Evolutionary conservation across 2,888 invertebrate genomes (phyloP), one percentile per base, ranked within the genome.

Genomic region (Diarsia rubi): DNA sequence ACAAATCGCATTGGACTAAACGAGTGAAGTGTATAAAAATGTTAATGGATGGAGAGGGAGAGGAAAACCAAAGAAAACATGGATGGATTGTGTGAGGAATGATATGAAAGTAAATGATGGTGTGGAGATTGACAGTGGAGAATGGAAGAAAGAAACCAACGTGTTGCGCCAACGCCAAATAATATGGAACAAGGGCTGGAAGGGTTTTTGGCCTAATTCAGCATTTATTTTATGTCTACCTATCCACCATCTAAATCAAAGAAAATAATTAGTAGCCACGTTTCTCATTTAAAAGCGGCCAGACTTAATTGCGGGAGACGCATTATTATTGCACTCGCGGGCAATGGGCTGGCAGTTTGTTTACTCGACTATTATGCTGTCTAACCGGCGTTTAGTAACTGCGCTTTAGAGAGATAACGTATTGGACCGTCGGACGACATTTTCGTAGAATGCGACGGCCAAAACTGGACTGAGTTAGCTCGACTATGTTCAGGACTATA

Each of bases 341-440:
- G 82, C 84, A 82, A 69, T 84, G 75, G 84, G 67, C 76, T 70
- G 81, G 82, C 72, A 82, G 81, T 82, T 84, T 82, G 84, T 82
- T 72, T 82, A 70, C 72, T 81, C 76, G 69, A 64, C 81, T 80
- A 81, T 82, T 83, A 83, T 73, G 67, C 69, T 73, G 81, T 83
- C 79, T 83, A 81, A 81, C 73, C 16, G 59, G 81, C 73, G 79
- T 79, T 83, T 81, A 81, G 73, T 81, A 54, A 81, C 69, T 52
- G 65, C 73, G 21, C 74, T 73, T 73, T 64, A 59, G 24, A 54
- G 78, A 77, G 83, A 83, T 79, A 81, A 73, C 54, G 47, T 79
- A 79, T 69, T 73, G 73, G 83, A 59, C 69, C 69, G 67, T 60
- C 63, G 79, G 83, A 59, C 73, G 62, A 27, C 49, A 44, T 69